Evolutionary conservation across 2,797 vertebrate species (phyloP).

Genomic region (Liparis tanakae): DNA sequence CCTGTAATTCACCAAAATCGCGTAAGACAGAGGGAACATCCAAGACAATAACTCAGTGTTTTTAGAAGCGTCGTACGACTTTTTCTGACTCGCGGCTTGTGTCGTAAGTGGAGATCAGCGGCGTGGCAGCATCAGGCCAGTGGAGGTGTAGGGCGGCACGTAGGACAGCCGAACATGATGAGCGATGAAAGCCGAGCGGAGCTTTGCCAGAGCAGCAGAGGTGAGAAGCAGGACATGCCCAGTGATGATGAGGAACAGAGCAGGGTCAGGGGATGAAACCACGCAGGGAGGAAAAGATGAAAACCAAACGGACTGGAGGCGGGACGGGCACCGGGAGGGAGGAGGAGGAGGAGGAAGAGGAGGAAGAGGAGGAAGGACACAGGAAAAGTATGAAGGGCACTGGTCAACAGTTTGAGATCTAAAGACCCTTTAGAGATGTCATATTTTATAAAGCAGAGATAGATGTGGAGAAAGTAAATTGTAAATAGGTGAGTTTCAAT

Average conservation of each 20-base stretch:
- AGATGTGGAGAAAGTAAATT: conserved; percentile 41
- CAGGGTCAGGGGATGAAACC: conserved; percentile 50
- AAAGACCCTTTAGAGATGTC: conserved; percentile 49
- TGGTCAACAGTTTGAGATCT: conserved; percentile 53
- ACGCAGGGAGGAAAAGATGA: conserved; percentile 39
- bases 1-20: conserved; percentile 41
- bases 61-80: conserved; percentile 38
- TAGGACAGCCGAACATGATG: conserved; percentile 57
- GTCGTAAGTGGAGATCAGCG: conserved; percentile 52
- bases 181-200: conserved; percentile 54
- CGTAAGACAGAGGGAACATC: conserved; percentile 29
- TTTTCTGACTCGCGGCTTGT: conserved; percentile 57
- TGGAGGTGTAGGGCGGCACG: conserved; percentile 53
- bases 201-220: conserved; percentile 55
- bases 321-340: conserved; percentile 13
- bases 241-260: conserved; percentile 53
- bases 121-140: conserved; percentile 47
- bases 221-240: conserved; percentile 63
- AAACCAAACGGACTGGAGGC: conserved; percentile 42
- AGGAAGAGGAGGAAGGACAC: conserved; percentile 2
- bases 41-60: conserved; percentile 41
- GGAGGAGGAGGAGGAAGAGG: neutral
- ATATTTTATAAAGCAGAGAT: conserved; percentile 42
- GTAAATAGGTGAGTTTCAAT: conserved; percentile 62
- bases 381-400: conserved; percentile 36